These are phyloP conservation scores for Protophormia terraenovae DNA, from an alignment of 2,888 invertebrate species.

Conservation along the genomic window DNA sequence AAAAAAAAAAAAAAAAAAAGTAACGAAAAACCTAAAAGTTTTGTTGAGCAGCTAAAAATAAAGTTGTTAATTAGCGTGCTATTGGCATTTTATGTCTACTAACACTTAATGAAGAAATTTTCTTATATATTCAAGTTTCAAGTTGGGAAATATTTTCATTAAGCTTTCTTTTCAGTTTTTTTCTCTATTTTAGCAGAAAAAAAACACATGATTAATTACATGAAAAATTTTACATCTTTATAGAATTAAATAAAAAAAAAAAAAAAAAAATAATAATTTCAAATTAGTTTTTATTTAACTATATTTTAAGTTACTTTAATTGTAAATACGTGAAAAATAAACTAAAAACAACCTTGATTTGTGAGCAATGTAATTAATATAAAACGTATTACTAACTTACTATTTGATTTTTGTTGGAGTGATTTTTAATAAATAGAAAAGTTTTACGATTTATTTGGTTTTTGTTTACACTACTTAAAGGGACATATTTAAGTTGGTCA, in stretches of 20 bases:
- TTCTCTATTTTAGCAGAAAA: not conserved
- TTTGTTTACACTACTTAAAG: too few relatives aligned
- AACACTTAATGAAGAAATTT: conserved; percentile 65
- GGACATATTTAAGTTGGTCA: too few relatives aligned
- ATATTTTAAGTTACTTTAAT: conserved; percentile 17
- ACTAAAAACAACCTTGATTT: conserved; percentile 22
- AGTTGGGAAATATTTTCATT: conserved; percentile 35
- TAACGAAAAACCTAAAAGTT: conserved; percentile 32
- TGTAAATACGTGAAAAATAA: not conserved
- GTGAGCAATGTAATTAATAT: conserved; percentile 64
- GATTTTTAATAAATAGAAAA: conserved; percentile 38
- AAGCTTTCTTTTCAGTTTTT: not conserved
- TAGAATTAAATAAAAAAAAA: not conserved
- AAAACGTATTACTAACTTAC: conserved; percentile 60
- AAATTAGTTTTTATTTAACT: conserved; percentile 14
- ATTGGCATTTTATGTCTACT: conserved; percentile 64
- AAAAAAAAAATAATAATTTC: not conserved
- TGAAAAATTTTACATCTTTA: conserved; percentile 15
- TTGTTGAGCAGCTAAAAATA: conserved; percentile 54
- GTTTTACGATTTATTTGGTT: too few relatives aligned
- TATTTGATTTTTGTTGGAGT: conserved; percentile 57
- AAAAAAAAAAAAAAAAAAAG: not conserved
- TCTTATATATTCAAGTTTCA: conserved; percentile 19
- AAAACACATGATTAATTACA: conserved; percentile 47
- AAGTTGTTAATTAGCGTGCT: conserved; percentile 67